A percentile compares a stretch with the other conserved stretches of the same genome.
These are phyloP conservation scores for Tylochromis polylepis DNA, from an alignment of 2,113 vertebrate genomes.

Conservation along the genomic window DNA sequence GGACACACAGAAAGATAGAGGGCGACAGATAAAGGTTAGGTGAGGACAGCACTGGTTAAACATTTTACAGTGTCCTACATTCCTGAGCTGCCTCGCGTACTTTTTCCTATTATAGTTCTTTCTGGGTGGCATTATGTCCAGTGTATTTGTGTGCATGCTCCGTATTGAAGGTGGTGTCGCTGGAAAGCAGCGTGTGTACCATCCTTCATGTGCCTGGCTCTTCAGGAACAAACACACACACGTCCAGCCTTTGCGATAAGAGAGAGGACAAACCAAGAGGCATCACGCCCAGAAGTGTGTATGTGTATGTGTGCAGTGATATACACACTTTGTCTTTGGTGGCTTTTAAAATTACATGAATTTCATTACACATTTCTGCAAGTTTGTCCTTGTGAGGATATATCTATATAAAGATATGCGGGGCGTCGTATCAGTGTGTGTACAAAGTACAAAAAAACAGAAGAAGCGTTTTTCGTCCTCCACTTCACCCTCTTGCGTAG, in stretches of 20 bases:
- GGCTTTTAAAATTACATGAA: not conserved
- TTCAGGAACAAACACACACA: not conserved
- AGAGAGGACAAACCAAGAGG: not conserved
- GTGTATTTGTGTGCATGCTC: not conserved
- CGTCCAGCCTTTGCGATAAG: not conserved
- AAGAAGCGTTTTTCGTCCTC: not conserved
- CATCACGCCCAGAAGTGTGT: not conserved
- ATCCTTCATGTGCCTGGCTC: slow-evolving; percentile 7
- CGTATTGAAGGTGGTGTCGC: not conserved
- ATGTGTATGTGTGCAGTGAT: not conserved
- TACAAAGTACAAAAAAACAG: not conserved
- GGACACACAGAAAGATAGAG: not conserved
- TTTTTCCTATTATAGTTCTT: slow-evolving; percentile 20
- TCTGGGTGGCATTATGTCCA: slow-evolving; percentile 14
- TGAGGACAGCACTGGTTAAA: slow-evolving; percentile 4
- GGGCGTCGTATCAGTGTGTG: not conserved
- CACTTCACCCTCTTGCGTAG: not conserved
- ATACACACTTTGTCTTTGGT: not conserved
- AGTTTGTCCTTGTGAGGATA: slow-evolving; percentile 34
- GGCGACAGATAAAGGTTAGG: slow-evolving; percentile 1
- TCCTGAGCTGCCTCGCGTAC: not conserved
- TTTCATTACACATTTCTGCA: not conserved
- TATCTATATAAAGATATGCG: not conserved
- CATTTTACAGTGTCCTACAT: not conserved
- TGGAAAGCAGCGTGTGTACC: not conserved